These are phyloP conservation scores for Distichodus sexfasciatus DNA, from an alignment of 2,797 vertebrate genomes.

Conservation along the genomic window DNA sequence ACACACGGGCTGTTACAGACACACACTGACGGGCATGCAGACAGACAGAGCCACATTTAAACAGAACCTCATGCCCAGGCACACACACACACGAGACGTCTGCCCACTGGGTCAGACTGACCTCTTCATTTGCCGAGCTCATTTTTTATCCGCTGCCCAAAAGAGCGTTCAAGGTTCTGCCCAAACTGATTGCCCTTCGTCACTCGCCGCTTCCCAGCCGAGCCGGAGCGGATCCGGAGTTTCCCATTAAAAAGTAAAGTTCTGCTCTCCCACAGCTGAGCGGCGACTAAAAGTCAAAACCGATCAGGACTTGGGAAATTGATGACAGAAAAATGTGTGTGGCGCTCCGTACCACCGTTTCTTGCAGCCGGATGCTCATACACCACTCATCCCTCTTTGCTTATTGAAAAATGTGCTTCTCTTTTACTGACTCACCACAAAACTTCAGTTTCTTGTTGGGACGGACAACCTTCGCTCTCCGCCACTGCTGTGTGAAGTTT, in stretches of 20 bases:
- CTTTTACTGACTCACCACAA: too few relatives aligned
- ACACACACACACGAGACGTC: background rate
- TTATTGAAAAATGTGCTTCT: too few relatives aligned
- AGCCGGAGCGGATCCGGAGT: background rate
- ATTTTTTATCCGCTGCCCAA: background rate
- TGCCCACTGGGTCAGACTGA: conserved; percentile 11
- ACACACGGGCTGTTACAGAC: background rate
- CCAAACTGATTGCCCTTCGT: conserved; percentile 26
- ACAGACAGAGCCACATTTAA: too few relatives aligned
- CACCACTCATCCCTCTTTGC: too few relatives aligned
- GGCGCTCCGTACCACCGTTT: too few relatives aligned
- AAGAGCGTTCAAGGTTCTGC: background rate
- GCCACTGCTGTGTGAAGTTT: too few relatives aligned
- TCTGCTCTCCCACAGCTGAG: background rate
- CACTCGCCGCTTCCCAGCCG: background rate
- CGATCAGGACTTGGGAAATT: conserved; percentile 10
- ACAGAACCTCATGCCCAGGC: too few relatives aligned
- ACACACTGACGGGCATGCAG: background rate
- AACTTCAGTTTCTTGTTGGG: too few relatives aligned
- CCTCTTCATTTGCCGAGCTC: background rate
- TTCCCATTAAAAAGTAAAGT: conserved; percentile 27
- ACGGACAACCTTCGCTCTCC: too few relatives aligned
- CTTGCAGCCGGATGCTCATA: too few relatives aligned
- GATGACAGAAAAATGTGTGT: too few relatives aligned
- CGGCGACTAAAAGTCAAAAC: conserved; percentile 16